Percentiles rank a stretch among this genome's conserved stretches.
Conservation (phyloP, 2,888 invertebrate genomes). For the Harpagoxenus sublaevis region DNA sequence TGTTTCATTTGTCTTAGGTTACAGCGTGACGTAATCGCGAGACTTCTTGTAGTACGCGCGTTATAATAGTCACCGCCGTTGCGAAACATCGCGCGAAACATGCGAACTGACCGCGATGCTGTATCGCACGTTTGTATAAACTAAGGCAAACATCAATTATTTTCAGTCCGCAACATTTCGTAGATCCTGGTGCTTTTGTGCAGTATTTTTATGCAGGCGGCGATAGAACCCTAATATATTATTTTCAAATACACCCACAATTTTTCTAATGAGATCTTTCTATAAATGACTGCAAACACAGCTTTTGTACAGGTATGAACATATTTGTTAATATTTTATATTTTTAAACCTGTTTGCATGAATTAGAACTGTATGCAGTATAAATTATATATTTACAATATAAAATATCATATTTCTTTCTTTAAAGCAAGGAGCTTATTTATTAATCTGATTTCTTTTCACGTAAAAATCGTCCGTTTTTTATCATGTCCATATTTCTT, state of each 20-base stretch:
- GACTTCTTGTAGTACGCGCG: constrained; percentile 44
- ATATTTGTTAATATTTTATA: constrained; percentile 4
- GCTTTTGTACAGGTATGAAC: background rate
- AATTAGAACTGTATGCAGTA: background rate
- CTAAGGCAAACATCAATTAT: background rate
- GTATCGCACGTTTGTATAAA: background rate
- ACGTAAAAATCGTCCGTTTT: background rate
- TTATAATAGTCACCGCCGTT: constrained; percentile 31
- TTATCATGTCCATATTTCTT: background rate
- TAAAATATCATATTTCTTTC: background rate
- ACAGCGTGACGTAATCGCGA: constrained; percentile 49
- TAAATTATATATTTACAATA: constrained; percentile 4
- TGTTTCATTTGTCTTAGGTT: constrained; percentile 55
- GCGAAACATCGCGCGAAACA: constrained; percentile 37
- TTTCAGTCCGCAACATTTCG: background rate
- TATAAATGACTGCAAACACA: background rate
- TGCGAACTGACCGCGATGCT: constrained; percentile 17
- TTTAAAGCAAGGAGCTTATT: background rate
- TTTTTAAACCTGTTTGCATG: background rate
- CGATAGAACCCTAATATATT: background rate
- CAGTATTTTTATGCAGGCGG: background rate
- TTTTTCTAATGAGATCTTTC: background rate
- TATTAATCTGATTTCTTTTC: background rate
- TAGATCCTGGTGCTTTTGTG: background rate
- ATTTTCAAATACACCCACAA: background rate